phyloP scores from a whole-genome alignment of 2,797 vertebrate genomes.

The Sarcoramphus papa region DNA sequence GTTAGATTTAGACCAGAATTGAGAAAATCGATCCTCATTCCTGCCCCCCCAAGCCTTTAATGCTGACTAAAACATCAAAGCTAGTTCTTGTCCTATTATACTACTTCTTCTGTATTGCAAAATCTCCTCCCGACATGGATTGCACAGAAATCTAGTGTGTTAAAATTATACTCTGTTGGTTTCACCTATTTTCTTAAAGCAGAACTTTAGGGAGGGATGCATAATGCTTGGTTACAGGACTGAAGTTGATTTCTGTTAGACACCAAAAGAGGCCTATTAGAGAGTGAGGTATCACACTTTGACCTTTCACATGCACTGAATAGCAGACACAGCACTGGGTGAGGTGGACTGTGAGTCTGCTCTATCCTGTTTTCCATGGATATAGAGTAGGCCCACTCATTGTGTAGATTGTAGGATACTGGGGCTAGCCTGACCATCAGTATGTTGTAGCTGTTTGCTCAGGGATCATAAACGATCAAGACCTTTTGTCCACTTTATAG shows the following conservation, averaged over 20 bases:
- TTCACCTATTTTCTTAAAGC: neutral
- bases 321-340: neutral
- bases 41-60: neutral
- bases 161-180: neutral
- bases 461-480: neutral
- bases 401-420: too few relatives aligned
- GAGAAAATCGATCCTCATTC: neutral
- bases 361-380: neutral
- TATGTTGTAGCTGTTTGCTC: neutral
- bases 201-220: neutral
- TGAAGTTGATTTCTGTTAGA: neutral
- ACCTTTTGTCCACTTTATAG: slow-evolving; percentile 52
- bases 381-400: neutral
- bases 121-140: neutral
- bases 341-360: neutral
- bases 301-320: neutral
- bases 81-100: neutral
- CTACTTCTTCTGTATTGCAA: neutral
- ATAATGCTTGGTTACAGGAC: neutral
- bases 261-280: neutral
- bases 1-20: neutral
- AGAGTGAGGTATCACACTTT: neutral
- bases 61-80: neutral
- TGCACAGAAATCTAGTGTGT: neutral
- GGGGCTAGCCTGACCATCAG: neutral